Evolutionary conservation across 2,797 vertebrate genomes (phyloP).

Genomic region (Anas acuta): DNA sequence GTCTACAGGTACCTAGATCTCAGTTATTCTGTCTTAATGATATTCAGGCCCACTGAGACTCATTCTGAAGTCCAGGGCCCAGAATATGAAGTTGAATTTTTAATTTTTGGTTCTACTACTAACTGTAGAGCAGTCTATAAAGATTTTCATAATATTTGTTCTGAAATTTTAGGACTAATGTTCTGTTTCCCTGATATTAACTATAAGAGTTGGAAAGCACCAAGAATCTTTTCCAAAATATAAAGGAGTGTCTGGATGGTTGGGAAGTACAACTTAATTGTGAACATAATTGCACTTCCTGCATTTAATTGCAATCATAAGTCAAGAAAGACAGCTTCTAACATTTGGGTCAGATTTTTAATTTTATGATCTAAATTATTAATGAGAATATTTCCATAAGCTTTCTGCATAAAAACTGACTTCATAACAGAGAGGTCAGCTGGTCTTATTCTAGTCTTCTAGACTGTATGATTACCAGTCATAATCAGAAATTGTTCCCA

Average conservation of each 20-base stretch:
- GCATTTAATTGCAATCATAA: constrained; percentile 66
- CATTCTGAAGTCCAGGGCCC: not conserved
- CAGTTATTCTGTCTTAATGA: not conserved
- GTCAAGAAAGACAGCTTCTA: constrained; percentile 67
- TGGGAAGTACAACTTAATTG: constrained; percentile 43
- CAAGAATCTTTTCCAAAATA: not conserved
- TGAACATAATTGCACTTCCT: constrained; percentile 38
- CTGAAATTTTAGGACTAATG: not conserved
- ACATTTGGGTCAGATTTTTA: constrained; percentile 62
- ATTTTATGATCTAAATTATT: constrained; percentile 74
- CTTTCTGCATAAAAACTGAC: constrained; percentile 59
- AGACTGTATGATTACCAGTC: not conserved
- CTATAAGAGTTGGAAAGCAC: not conserved
- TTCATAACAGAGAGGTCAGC: constrained; percentile 45
- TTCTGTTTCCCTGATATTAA: not conserved
- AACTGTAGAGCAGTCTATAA: not conserved
- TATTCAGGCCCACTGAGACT: not conserved
- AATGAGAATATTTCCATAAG: constrained; percentile 53
- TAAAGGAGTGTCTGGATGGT: not conserved
- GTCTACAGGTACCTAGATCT: not conserved
- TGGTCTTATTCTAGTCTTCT: constrained; percentile 20
- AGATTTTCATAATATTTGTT: not conserved
- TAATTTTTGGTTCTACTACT: not conserved
- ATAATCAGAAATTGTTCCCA: not conserved
- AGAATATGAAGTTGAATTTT: not conserved